Percentiles rank a stretch among this genome's conserved stretches.
These are phyloP conservation scores for Emesis furor DNA, from an alignment of 2,888 invertebrate genomes.

Conservation along the genomic window DNA sequence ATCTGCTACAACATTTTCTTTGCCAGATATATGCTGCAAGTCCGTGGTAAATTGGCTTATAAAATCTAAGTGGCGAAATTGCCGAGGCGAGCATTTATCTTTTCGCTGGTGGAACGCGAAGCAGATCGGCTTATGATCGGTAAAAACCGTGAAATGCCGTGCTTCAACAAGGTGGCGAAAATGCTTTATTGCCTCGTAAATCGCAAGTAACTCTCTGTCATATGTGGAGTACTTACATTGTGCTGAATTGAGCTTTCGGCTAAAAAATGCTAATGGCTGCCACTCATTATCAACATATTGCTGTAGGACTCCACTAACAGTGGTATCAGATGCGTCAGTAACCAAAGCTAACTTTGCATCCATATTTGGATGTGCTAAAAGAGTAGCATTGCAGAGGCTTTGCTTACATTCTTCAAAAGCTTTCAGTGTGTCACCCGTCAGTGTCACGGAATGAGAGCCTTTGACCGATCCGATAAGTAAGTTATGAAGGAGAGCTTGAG, in stretches of 20 bases:
- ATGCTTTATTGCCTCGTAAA: background rate
- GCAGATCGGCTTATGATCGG: background rate
- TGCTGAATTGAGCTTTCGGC: background rate
- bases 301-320: background rate
- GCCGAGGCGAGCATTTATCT: background rate
- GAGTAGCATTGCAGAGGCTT: slow-evolving; percentile 74
- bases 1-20: slow-evolving; percentile 23
- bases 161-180: background rate
- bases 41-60: background rate
- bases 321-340: slow-evolving; percentile 80
- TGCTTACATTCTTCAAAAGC: slow-evolving; percentile 75
- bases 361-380: slow-evolving; percentile 78
- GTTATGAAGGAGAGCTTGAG: slow-evolving; percentile 38
- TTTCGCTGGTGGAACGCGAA: background rate
- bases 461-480: slow-evolving; percentile 10
- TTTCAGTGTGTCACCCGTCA: background rate
- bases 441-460: slow-evolving; percentile 26
- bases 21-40: background rate
- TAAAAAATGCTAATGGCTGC: too few species aligned
- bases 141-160: background rate
- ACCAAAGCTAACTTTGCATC: slow-evolving; percentile 75
- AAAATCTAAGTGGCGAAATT: background rate
- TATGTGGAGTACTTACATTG: background rate
- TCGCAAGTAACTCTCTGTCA: background rate
- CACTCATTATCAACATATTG: background rate